A percentile compares a stretch with the other conserved stretches of the same genome.
These are phyloP conservation scores for Notothenia rossii DNA, from an alignment of 2,113 vertebrate genomes.

Conservation along the genomic window DNA sequence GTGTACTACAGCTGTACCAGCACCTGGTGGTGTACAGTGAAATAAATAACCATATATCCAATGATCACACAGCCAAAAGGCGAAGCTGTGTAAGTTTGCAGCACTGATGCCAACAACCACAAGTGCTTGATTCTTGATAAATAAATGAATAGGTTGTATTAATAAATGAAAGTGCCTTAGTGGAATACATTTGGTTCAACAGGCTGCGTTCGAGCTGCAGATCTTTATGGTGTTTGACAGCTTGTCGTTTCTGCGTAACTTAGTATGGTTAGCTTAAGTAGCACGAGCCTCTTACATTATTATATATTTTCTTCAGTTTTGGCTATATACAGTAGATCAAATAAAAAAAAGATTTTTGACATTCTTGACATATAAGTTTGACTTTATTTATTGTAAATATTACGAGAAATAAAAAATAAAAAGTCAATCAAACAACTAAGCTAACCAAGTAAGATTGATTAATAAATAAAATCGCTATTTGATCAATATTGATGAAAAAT, in stretches of 20 bases:
- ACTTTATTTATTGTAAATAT: not conserved
- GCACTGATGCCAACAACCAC: conserved; percentile 14
- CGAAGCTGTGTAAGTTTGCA: conserved; percentile 18
- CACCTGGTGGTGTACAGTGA: conserved; percentile 17
- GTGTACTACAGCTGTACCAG: conserved; percentile 9
- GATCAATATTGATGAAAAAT: not conserved
- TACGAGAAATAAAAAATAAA: too few species aligned
- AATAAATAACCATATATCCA: conserved; percentile 17
- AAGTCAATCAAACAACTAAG: not conserved
- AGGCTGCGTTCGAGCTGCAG: conserved; percentile 28
- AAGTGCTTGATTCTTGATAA: conserved; percentile 21
- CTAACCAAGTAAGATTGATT: not conserved
- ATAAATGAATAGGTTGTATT: conserved; percentile 43
- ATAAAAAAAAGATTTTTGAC: not conserved
- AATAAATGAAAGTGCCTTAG: conserved; percentile 39
- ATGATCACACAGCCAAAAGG: conserved; percentile 1
- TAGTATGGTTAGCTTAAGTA: not conserved
- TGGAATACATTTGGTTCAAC: not conserved
- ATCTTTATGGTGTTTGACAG: not conserved
- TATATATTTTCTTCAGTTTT: not conserved
- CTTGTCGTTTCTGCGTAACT: not conserved
- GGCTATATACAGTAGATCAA: not conserved
- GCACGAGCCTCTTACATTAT: not conserved
- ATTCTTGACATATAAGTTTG: not conserved
- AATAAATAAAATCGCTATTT: not conserved